Conservation (phyloP, 2,113 vertebrate genomes). For the Daboia siamensis region DNA sequence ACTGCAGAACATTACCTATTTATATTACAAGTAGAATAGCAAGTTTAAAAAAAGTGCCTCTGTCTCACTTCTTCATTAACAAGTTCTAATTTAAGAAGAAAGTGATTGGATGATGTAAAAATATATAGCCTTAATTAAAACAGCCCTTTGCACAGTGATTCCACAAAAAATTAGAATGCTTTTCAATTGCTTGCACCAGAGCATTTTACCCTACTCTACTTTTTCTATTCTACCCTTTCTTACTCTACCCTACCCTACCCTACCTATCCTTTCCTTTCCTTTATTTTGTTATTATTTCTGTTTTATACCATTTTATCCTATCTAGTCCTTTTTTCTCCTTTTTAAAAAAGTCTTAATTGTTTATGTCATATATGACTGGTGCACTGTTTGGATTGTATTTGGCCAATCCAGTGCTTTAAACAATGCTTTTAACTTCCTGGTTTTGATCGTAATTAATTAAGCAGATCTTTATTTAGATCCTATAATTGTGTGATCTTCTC, state of each 20-base stretch:
- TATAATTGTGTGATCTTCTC: neutral
- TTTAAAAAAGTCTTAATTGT: neutral
- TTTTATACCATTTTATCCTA: neutral
- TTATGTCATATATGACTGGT: neutral
- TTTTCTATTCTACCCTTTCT: neutral
- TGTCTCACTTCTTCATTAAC: neutral
- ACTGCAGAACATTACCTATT: neutral
- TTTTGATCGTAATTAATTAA: neutral
- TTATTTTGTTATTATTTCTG: neutral
- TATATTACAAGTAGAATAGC: neutral
- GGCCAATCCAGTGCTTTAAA: neutral
- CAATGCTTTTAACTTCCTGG: neutral
- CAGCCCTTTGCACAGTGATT: neutral
- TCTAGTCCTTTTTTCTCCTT: neutral
- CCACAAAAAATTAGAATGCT: neutral
- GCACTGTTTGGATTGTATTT: neutral
- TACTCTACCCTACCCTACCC: too few relatives aligned
- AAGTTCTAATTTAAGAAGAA: conserved; percentile 15
- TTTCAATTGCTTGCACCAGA: neutral
- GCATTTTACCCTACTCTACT: neutral
- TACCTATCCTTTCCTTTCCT: neutral
- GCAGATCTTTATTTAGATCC: neutral
- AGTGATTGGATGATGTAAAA: conserved; percentile 8
- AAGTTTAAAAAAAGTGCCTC: neutral
- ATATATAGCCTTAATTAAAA: conserved; percentile 17